Evolutionary conservation across 2,113 vertebrate species (phyloP), one percentile per base, ranked within the genome.

Genomic region (Engystomops pustulosus): DNA sequence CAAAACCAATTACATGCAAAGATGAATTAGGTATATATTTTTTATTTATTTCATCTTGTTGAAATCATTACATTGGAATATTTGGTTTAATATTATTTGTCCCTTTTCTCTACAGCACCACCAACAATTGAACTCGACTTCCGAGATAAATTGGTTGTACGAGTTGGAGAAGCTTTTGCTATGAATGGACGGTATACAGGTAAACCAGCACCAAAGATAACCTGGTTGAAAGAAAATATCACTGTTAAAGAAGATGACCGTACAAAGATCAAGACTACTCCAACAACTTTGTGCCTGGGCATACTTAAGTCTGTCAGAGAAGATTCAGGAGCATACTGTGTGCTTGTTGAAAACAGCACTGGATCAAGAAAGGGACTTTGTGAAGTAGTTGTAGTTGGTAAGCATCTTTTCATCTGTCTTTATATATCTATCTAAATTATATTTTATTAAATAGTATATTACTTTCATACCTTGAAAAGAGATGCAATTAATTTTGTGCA

Each of bases 1-100:
- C 97, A 85, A 99, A 98, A 88, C 94, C 97, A 81, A 95, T 99
- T 92, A 98, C 96, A 1, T 99, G 98, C 94, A 99, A 93, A 87
- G 94, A 98, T 88, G 97, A 98, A 90, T 90, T 99, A 30, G 98
- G 98, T 99, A 93, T 81, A 95, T 91, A 51, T 85, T 11, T 25
- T 2, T 62, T 87, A 23, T 4, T 47, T 7, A 79, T 23, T 82
- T 74, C 38, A 71, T 41, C 79, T 8, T 68, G 86, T 84, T 85
- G 8, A 87, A 89, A 85, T 15, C 5, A 23, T 82, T 38, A 5
- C 44, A 84, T 83, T 27, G 4, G 55, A n/a, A 12, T 80, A 86
- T 49, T 79, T 45, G 4, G 18, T 81, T 25, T 83, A 87, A 58
- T 85, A 81, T 68, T 91, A 12, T 3, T 45, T 87, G 36, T 77